Conservation (phyloP, 2,797 vertebrate species). For the Enteromius treurensis region DNA sequence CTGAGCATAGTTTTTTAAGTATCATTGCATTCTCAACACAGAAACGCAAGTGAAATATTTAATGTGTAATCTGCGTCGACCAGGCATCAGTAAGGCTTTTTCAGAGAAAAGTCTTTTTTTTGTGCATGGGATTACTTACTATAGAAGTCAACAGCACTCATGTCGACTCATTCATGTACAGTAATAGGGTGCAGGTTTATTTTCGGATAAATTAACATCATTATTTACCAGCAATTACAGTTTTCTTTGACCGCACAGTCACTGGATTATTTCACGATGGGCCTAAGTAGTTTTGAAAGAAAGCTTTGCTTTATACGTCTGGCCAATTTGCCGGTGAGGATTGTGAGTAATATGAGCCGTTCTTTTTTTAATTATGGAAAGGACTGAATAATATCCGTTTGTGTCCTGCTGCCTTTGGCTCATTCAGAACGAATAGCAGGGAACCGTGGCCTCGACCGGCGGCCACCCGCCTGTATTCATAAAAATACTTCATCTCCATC, state of each 20-base stretch:
- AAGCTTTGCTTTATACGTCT: slow-evolving; percentile 29
- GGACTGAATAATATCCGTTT: slow-evolving; percentile 45
- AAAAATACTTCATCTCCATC: slow-evolving; percentile 47
- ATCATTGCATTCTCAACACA: not conserved
- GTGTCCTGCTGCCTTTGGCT: slow-evolving; percentile 36
- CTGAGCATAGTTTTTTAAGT: not conserved
- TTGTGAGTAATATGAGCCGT: slow-evolving; percentile 35
- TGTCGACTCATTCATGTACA: slow-evolving; percentile 23
- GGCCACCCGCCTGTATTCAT: slow-evolving; percentile 37
- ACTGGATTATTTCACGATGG: slow-evolving; percentile 33
- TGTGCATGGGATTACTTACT: slow-evolving; percentile 10
- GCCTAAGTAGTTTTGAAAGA: slow-evolving; percentile 39
- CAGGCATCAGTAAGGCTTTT: not conserved
- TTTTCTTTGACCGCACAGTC: slow-evolving; percentile 22
- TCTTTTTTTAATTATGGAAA: slow-evolving; percentile 48
- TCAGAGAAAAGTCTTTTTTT: not conserved
- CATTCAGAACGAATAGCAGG: slow-evolving; percentile 44
- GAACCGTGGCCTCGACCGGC: slow-evolving; percentile 23
- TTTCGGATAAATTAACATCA: slow-evolving; percentile 34
- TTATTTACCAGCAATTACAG: slow-evolving; percentile 40
- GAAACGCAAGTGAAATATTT: not conserved
- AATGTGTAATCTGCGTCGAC: not conserved
- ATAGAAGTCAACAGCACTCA: slow-evolving; percentile 24
- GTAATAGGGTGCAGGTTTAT: slow-evolving; percentile 27
- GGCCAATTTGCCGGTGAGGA: slow-evolving; percentile 37